Conservation (phyloP, 2,888 invertebrate species). For the Trypoxylon attenuatum region DNA sequence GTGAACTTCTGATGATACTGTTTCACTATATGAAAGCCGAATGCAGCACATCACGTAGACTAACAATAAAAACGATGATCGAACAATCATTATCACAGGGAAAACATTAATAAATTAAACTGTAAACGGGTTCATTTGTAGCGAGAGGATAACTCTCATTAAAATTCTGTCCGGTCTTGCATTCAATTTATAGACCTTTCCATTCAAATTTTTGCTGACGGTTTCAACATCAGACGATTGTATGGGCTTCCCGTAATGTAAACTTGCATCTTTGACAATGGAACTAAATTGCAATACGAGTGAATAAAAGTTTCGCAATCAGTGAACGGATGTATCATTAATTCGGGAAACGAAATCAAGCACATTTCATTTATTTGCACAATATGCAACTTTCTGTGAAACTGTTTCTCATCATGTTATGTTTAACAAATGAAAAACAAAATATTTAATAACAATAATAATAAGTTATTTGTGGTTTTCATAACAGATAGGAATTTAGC, state of each 20-base stretch:
- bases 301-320: not conserved
- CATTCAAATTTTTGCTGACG: slow-evolving; percentile 34
- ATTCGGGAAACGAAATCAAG: not conserved
- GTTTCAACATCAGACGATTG: slow-evolving; percentile 18
- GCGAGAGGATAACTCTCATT: too few relatives aligned
- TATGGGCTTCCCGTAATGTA: slow-evolving; percentile 4
- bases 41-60: not conserved
- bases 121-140: not conserved
- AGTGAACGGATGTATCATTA: not conserved
- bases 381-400: not conserved
- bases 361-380: not conserved
- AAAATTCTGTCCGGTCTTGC: slow-evolving; percentile 3
- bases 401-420: too few relatives aligned
- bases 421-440: too few relatives aligned
- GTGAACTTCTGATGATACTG: not conserved
- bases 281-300: not conserved
- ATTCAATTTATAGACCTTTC: slow-evolving; percentile 39
- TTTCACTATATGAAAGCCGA: not conserved
- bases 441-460: too few relatives aligned
- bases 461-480: too few relatives aligned
- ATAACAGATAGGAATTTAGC: too few relatives aligned
- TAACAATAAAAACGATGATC: not conserved
- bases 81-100: not conserved
- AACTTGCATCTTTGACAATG: not conserved
- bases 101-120: slow-evolving; percentile 1